Conservation (phyloP, 2,797 vertebrate genomes). For the Silurus lanzhouensis region DNA sequence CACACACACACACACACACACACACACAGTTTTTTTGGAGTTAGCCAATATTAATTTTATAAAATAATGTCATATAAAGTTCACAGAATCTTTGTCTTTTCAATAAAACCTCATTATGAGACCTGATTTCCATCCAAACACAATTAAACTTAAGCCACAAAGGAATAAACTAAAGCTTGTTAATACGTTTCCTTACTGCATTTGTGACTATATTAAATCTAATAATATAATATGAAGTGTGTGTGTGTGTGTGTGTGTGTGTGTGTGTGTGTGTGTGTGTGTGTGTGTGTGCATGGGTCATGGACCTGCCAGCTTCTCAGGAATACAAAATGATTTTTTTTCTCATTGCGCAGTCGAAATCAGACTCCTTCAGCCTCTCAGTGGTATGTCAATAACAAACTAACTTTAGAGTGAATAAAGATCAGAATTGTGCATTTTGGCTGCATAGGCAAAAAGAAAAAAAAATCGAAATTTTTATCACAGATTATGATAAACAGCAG, state of each 20-base stretch:
- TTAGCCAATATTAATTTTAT: constrained; percentile 48
- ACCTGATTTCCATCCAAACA: constrained; percentile 61
- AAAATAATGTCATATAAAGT: constrained; percentile 69
- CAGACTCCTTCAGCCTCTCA: constrained; percentile 21
- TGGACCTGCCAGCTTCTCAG: constrained; percentile 48
- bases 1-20: not conserved
- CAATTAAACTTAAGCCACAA: constrained; percentile 79
- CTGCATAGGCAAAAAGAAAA: constrained; percentile 1
- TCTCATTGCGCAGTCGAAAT: constrained; percentile 39
- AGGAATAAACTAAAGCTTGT: constrained; percentile 76
- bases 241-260: constrained; percentile 29
- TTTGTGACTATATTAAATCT: constrained; percentile 73
- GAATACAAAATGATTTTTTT: constrained; percentile 36
- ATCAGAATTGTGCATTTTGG: constrained; percentile 1
- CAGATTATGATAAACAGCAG: constrained; percentile 26
- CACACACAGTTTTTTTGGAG: not conserved
- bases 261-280: constrained; percentile 18
- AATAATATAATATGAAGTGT: constrained; percentile 64
- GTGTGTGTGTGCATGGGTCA: constrained; percentile 26
- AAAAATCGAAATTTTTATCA: not conserved
- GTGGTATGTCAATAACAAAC: constrained; percentile 40
- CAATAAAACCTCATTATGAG: constrained; percentile 71
- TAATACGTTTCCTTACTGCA: constrained; percentile 77
- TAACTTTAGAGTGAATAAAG: constrained; percentile 39
- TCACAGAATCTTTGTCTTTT: constrained; percentile 67